These are phyloP conservation scores for Crossocerus cetratus DNA, from an alignment of 2,888 invertebrate species.

Conservation along the genomic window DNA sequence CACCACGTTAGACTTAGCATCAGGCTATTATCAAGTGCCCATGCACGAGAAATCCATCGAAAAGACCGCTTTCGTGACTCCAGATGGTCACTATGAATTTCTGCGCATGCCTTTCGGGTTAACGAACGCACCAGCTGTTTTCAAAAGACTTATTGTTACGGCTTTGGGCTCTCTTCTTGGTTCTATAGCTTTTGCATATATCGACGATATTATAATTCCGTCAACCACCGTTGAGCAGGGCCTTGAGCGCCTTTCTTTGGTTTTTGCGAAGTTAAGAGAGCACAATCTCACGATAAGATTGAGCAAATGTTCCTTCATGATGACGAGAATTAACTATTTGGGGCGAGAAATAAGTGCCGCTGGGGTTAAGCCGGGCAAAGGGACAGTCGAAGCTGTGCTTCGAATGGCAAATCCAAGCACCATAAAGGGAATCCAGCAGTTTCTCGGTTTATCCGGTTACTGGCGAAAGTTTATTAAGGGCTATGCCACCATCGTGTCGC, in stretches of 20 bases:
- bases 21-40: no score
- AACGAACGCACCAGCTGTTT: no score
- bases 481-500: no score
- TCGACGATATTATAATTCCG: constrained; percentile 5
- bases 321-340: constrained; percentile 54
- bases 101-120: no score
- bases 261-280: not conserved
- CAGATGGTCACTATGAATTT: no score
- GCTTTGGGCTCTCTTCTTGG: constrained; percentile 8
- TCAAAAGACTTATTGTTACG: no score
- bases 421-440: constrained; percentile 18
- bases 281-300: not conserved
- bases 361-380: constrained; percentile 47
- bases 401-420: constrained; percentile 23
- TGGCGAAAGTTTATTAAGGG: constrained; percentile 24
- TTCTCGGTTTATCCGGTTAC: constrained; percentile 19
- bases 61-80: no score
- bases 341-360: constrained; percentile 58
- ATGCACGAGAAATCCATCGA: no score
- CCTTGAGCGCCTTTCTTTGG: not conserved
- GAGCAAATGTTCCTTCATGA: constrained; percentile 42
- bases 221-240: not conserved
- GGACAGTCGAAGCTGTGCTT: constrained; percentile 38
- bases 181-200: constrained; percentile 7
- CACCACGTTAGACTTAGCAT: no score